Conservation (phyloP, 92 coral and sea anemone species). For the Zoanthus solanderi region DNA sequence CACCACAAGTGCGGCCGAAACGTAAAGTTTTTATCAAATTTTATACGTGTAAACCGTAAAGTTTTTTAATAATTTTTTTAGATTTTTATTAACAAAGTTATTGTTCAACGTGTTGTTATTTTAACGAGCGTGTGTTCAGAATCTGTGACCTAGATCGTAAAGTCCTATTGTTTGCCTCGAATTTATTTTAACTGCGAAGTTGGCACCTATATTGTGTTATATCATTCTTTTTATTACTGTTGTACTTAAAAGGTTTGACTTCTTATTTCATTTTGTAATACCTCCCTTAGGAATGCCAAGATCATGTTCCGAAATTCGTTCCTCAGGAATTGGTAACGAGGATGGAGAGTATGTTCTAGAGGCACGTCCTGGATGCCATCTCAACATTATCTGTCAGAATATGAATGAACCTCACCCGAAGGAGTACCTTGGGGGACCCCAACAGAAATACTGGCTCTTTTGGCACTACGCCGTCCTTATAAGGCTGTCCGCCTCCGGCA, state of each 20-base stretch:
- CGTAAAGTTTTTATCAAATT: no score
- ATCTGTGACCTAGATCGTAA: no score
- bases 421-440: conserved; percentile 95
- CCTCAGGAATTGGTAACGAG: conserved; percentile 85
- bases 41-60: no score
- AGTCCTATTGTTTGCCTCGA: no score
- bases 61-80: no score
- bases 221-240: background rate
- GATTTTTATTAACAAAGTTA: no score
- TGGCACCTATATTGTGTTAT: background rate
- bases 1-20: no score
- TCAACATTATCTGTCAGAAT: conserved; percentile 94
- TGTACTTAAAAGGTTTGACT: background rate
- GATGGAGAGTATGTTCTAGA: conserved; percentile 93
- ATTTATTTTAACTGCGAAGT: no score
- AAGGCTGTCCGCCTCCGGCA: conserved; percentile 83
- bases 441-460: conserved; percentile 89
- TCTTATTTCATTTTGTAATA: background rate
- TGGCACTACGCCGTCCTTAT: conserved; percentile 92
- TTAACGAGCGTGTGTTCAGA: no score
- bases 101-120: no score
- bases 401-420: conserved; percentile 90
- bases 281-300: conserved; percentile 77
- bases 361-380: conserved; percentile 86
- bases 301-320: conserved; percentile 87